Conservation (phyloP, 2,888 invertebrate species). For the Volucella zonaria region DNA sequence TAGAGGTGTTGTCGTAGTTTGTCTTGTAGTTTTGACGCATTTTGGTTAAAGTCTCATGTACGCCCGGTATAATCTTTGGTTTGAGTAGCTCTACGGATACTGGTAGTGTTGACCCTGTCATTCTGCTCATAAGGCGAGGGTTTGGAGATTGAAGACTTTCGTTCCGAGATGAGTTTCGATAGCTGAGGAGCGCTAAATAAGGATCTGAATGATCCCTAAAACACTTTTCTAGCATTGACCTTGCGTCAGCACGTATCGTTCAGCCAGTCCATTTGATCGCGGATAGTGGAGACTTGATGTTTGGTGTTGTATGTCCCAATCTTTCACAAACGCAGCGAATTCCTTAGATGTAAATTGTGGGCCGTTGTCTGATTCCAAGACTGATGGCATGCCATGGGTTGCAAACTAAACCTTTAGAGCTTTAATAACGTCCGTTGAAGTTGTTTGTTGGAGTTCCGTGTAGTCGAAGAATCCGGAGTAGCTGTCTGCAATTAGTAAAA, state of each 20-base stretch:
- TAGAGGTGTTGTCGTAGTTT: no score
- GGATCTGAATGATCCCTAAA: conserved; percentile 13
- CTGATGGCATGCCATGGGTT: conserved; percentile 60
- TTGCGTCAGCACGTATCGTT: conserved; percentile 59
- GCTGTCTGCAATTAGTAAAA: conserved; percentile 57
- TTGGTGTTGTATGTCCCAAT: conserved; percentile 59
- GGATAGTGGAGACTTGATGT: conserved; percentile 60
- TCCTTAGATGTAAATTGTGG: conserved; percentile 47
- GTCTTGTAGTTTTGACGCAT: no score
- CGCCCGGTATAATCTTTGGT: no score
- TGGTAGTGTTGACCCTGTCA: conserved; percentile 57
- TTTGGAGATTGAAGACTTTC: conserved; percentile 59
- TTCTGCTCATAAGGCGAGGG: conserved; percentile 67
- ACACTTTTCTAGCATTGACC: conserved; percentile 21
- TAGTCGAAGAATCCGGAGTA: conserved; percentile 56
- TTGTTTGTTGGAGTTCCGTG: conserved; percentile 56
- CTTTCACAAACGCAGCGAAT: conserved; percentile 54
- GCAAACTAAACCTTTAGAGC: conserved; percentile 61
- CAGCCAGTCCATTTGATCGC: conserved; percentile 1
- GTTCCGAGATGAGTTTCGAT: conserved; percentile 62
- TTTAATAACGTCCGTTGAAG: conserved; percentile 57
- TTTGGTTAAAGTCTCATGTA: no score
- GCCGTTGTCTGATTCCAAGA: conserved; percentile 56
- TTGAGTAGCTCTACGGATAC: conserved; percentile 30
- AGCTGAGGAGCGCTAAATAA: conserved; percentile 56